Conservation (phyloP, 2,113 vertebrate species). For the Gnathonemus longibarbis region DNA sequence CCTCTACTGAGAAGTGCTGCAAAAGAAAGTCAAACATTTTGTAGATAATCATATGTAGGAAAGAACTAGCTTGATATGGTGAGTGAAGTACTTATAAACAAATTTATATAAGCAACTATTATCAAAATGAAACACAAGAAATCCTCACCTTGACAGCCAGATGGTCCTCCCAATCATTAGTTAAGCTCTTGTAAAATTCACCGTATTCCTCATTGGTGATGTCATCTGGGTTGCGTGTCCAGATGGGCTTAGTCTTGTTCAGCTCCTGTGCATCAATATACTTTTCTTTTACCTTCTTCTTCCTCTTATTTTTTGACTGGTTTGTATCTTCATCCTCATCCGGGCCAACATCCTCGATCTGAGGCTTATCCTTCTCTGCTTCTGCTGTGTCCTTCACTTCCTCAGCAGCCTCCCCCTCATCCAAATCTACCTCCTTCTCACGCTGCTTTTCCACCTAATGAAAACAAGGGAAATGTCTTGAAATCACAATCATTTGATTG, state of each 20-base stretch:
- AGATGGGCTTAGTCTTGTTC: constrained; percentile 76
- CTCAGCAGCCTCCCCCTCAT: constrained; percentile 74
- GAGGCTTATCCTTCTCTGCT: constrained; percentile 59
- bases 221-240: constrained; percentile 92
- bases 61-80: neutral
- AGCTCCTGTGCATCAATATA: constrained; percentile 71
- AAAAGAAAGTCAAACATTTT: neutral
- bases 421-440: constrained; percentile 84
- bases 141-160: constrained; percentile 65
- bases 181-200: constrained; percentile 93
- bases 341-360: constrained; percentile 69
- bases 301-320: constrained; percentile 63
- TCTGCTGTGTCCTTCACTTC: constrained; percentile 60
- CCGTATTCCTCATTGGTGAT: constrained; percentile 92
- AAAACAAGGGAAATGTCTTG: neutral
- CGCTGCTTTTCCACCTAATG: constrained; percentile 82
- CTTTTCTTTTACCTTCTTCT: constrained; percentile 75
- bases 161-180: constrained; percentile 73
- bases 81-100: neutral
- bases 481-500: neutral
- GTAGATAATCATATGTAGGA: neutral
- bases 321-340: constrained; percentile 65
- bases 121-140: neutral
- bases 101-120: neutral
- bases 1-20: constrained; percentile 96